Evolutionary conservation across 2,113 vertebrate genomes (phyloP).

Genomic region (Alligator mississippiensis): DNA sequence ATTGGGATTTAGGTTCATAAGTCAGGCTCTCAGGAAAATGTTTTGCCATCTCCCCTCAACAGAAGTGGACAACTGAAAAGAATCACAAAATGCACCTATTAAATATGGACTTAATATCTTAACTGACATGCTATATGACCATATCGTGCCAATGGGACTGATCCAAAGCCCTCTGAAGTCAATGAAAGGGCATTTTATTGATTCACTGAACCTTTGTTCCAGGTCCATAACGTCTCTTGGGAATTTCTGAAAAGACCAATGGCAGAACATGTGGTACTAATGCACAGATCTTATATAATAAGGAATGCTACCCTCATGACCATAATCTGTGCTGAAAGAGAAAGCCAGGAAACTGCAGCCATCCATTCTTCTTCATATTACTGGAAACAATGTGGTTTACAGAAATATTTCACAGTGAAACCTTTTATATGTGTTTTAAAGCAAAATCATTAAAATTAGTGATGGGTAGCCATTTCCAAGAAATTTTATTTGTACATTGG

Average conservation of each 20-base stretch:
- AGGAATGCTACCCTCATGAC: background rate
- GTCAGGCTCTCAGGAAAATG: background rate
- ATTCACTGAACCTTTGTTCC: background rate
- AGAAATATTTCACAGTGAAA: background rate
- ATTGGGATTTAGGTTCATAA: background rate
- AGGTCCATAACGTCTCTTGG: background rate
- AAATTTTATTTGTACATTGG: background rate
- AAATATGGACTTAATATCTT: background rate
- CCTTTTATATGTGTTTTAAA: background rate
- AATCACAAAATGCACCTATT: background rate
- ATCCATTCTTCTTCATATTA: background rate
- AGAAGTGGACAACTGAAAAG: background rate
- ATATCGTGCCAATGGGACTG: background rate
- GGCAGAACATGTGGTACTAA: background rate
- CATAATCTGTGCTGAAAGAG: background rate
- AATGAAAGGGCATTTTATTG: background rate
- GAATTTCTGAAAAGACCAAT: background rate
- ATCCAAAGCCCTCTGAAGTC: background rate
- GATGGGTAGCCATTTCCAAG: background rate
- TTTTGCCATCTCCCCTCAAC: background rate
- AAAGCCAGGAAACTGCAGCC: background rate
- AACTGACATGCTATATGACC: background rate
- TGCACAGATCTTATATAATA: background rate
- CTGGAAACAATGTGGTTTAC: background rate
- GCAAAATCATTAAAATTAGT: background rate